Evolutionary conservation across 2,888 invertebrate genomes (phyloP), one percentile per base, ranked within the genome.

Genomic region (Cephus pulcher): DNA sequence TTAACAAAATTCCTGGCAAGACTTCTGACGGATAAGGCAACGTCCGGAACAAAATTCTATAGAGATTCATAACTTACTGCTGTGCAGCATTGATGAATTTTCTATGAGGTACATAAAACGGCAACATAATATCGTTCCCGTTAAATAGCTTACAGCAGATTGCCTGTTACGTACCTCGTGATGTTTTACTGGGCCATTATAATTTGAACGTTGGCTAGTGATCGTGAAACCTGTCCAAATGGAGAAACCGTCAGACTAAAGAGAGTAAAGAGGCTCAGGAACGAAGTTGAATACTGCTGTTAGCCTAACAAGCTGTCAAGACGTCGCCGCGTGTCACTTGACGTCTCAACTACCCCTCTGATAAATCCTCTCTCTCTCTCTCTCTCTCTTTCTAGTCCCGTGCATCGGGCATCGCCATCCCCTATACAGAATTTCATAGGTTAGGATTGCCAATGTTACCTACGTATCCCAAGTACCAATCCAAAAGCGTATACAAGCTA

Each of bases 261-360:
- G 75, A 80, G 80, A 76, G 78, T 76, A 80, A 85, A 87, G 86
- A 87, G 85, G 82, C 85, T 84, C 82, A 85, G 70, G 78, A 75
- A 78, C 73, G 34, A 74, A 33, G 73, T 76, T 40, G 79, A 74
- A 83, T 79, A 80, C 82, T 84, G 81, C 86, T 87, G 89, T 90
- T 89, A 89, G 86, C 85, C 87, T 91, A 91, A 91, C 91, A 91
- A 91, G 90, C 91, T 91, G 91, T 91, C 91, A 91, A 91, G 91
- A 90, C 90, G 90, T 91, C 91, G 90, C 86, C 90, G 90, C 90
- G 88, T 90, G 91, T 90, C 91, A 91, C 89, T 90, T 88, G 86
- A 85, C 87, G 86, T 88, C 89, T 89, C 87, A 84, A 84, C 87
- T 81, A 81, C 74, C 78, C 81, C 80, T 79, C 79, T 76, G 80